phyloP scores from a whole-genome alignment of 2,797 vertebrate species.

The Sebastes minor region DNA sequence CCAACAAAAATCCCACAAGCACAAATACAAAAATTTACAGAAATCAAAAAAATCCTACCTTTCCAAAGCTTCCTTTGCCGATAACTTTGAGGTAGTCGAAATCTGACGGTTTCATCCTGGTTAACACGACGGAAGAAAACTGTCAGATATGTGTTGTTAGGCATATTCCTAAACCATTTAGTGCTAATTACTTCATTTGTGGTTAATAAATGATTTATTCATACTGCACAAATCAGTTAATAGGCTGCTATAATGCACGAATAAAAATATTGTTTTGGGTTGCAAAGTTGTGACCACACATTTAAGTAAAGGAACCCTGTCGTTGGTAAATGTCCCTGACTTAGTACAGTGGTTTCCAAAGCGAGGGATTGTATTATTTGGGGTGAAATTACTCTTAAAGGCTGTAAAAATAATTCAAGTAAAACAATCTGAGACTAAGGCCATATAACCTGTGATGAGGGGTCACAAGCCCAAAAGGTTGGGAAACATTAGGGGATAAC shows the following conservation, averaged over 20 bases:
- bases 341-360: not conserved
- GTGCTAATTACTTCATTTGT: not conserved
- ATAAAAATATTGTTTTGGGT: not conserved
- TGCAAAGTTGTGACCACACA: not conserved
- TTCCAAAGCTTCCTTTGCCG: conserved; percentile 85
- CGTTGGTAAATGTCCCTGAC: not conserved
- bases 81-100: conserved; percentile 86
- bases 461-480: not conserved
- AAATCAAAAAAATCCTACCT: conserved; percentile 61
- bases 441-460: not conserved
- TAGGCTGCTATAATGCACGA: not conserved
- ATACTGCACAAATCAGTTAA: not conserved
- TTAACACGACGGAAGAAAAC: not conserved
- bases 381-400: not conserved
- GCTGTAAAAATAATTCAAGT: not conserved
- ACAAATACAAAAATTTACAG: not conserved
- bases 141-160: not conserved
- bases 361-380: too few species aligned
- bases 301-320: not conserved
- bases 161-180: not conserved
- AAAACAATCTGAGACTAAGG: not conserved
- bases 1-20: not conserved
- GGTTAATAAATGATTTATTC: not conserved
- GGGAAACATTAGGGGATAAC: not conserved
- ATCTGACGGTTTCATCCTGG: conserved; percentile 81